Evolutionary conservation across 2,113 vertebrate genomes (phyloP), one percentile per base, ranked within the genome.

Genomic region (Polypterus bichir): DNA sequence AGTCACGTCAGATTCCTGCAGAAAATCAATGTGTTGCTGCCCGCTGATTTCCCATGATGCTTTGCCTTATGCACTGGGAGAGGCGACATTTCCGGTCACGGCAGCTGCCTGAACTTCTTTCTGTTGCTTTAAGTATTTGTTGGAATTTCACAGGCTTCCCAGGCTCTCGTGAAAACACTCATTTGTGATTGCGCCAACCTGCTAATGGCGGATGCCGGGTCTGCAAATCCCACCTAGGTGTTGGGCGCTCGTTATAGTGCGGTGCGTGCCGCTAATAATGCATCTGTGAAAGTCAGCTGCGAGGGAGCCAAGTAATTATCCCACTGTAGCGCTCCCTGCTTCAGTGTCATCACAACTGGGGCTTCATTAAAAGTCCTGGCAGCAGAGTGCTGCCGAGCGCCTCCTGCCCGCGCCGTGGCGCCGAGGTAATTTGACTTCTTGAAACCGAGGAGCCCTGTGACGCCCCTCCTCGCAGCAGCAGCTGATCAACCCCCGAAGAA

Each of bases 261-360:
- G 83, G 91, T 86, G 86, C 83, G 85, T 84, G 84, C 89, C 72
- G 88, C 90, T 92, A 94, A 93, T 95, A 93, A 90, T 93, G 92
- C 92, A 92, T 93, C 92, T 92, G 88, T 89, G 92, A 93, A 90
- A 91, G 91, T 97, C 95, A 97, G 95, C 94, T 98, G 94, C 79
- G 83, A 92, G 92, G 92, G 90, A 96, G 92, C 89, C 80, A 85
- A 92, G 84, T 97, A 97, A 98, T 98, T 97, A 97, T 94, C 92
- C 91, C 92, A 87, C 89, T 80, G 85, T 92, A 91, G 91, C 85
- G 82, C 88, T 86, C 81, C 68, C 78, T 78, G 84, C 88, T 90
- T 91, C 89, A 77, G 88, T 86, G 86, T 87, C 90, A 86, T 92
- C 91, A 90, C 93, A 91, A 94, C 89, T 88, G 91, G 92, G 93